These are phyloP conservation scores for Ochotona princeps DNA, from an alignment of 2,113 vertebrate genomes.

Conservation along the genomic window DNA sequence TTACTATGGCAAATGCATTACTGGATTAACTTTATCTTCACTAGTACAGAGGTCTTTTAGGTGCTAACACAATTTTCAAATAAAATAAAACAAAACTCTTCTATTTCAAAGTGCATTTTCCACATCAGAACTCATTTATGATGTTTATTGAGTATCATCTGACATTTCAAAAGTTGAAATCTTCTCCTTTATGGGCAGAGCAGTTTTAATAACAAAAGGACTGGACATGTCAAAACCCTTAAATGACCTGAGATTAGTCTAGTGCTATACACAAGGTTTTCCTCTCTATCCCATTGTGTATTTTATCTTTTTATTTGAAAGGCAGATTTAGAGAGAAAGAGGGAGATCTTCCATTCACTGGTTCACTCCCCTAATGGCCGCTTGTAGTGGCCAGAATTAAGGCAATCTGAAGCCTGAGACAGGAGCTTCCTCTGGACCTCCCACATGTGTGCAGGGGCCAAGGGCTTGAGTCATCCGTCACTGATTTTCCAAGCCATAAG, in stretches of 20 bases:
- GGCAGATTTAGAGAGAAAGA: too few species aligned
- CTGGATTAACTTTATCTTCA: conserved; percentile 83
- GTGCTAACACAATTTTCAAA: conserved; percentile 69
- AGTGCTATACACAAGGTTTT: not conserved
- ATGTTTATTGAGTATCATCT: conserved; percentile 53
- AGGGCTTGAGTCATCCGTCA: too few species aligned
- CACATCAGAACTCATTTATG: conserved; percentile 46
- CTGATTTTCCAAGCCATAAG: too few species aligned
- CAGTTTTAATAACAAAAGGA: conserved; percentile 12
- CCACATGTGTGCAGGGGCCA: too few species aligned
- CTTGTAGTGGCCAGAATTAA: too few species aligned
- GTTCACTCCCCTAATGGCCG: too few species aligned
- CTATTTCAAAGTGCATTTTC: conserved; percentile 58
- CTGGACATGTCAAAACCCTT: conserved; percentile 21
- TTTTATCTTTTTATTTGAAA: conserved; percentile 13
- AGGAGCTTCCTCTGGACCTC: too few species aligned
- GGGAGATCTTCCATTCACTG: too few species aligned
- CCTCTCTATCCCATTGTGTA: conserved; percentile 22
- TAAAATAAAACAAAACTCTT: conserved; percentile 76
- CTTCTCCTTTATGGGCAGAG: conserved; percentile 19
- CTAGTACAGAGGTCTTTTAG: conserved; percentile 70
- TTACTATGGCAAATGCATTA: conserved; percentile 75
- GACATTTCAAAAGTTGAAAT: conserved; percentile 50
- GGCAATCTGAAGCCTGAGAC: too few species aligned
- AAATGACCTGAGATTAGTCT: conserved; percentile 41